Evolutionary conservation across 2,888 invertebrate species (phyloP), one percentile per base, ranked within the genome.

Genomic region (Byasa hedistus): DNA sequence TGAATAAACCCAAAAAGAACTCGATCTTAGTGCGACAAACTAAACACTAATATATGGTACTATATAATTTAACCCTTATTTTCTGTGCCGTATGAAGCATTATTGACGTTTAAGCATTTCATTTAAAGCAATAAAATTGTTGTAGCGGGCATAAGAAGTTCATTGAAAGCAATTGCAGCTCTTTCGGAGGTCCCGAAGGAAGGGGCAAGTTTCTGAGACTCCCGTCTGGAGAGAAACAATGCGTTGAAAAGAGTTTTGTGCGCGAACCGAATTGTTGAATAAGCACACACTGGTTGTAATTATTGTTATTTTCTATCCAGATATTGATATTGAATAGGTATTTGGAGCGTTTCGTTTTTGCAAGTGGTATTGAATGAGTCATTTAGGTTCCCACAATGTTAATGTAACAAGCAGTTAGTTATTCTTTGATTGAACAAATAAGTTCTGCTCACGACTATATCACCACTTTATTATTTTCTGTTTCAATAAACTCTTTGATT

Each of bases 151-250:
- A 79, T 76, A 82, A 83, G 76, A 77, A 87, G 82, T 86, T 86
- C 77, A 89, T 90, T 89, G 86, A 89, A 88, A 88, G 82, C 81
- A 85, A 87, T 86, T 85, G 89, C 87, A 87, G 78, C 77, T 75
- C 75, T 71, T 78, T 74, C 72, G 73, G 78, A 81, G 78, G 78
- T 81, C 79, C 75, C 75, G 73, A 77, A 83, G 80, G 81, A 84
- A 85, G 84, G 86, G 85, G 85, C 84, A 82, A 82, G 79, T 81
- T 79, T 74, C 70, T 76, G 75, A 74, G 76, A 77, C 69, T 70
- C 76, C 78, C 79, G 81, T 83, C 81, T 84, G 78, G 79, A 77
- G 76, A 78, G 82, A 84, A 87, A 89, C 85, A 91, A 89, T 85
- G 74, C 77, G 75, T 80, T 87, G 81, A 85, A 88, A 85, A 77